Evolutionary conservation across 2,113 vertebrate genomes (phyloP), one percentile per base, ranked within the genome.

Genomic region (Malurus alboscapulatus): DNA sequence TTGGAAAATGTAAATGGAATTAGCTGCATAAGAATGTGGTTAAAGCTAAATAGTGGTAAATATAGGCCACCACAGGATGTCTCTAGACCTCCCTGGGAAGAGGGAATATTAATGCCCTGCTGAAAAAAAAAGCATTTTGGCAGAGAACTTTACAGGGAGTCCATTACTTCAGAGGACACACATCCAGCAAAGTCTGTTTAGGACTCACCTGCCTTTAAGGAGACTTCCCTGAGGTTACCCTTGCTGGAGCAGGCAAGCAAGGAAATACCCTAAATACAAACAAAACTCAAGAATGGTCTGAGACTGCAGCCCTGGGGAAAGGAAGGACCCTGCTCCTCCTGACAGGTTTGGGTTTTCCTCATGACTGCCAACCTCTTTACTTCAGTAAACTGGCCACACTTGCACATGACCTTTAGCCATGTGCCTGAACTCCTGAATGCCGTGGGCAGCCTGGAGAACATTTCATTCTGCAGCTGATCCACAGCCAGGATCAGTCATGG

Each of bases 161-260:
- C 36, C 47, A 8, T 22, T 51, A 7, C 17, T 62, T 38, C 44
- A 75, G 14, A 16, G 30, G 17, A 45, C 32, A 26, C 16, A 17
- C 0, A 0, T 19, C n/a, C 54, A 72, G 62, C 2, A 7, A 24
- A 16, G 40, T 58, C 67, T 72, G 10, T 47, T 34, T 16, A 65
- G 36, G 42, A 44, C 34, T 30, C 34, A n/a, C 19, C n/a, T 68
- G n/a, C 26, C n/a, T 44, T n/a, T 73, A 42, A 53, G 12, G 44
- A 72, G 27, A 7, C 59, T 6, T 81, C 44, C 20, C 19, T 53
- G 45, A 44, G 25, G 34, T 40, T 54, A 34, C 40, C 63, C 44
- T 75, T 74, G 57, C 57, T 79, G 66, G 30, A 84, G 25, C 68
- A 65, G 51, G 34, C 8, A 36, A 16, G 25, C 66, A 67, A 55